Base-by-base conservation (phyloP, 2,888 invertebrate genomes). In the Thymelicus acteon region DNA sequence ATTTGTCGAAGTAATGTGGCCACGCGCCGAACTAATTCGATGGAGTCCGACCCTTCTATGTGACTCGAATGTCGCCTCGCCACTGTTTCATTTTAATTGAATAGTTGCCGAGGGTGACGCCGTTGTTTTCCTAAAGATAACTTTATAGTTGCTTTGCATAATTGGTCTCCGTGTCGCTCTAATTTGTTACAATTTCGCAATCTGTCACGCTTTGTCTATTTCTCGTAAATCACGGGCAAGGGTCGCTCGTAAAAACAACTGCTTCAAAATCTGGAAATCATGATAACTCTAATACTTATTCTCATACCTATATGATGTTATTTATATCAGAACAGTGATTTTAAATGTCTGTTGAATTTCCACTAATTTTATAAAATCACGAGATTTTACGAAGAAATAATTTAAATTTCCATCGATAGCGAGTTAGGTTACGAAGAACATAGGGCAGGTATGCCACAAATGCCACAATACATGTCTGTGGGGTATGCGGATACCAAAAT, bases 1-100 rank as follows among this genome's bases (percentile, higher is more conserved):
- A 90, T 92, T 91, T 92, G 92, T 92, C 91, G 89, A 85, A 86
- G 90, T 93, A 92, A 93, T 92, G 91, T 87, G 87, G 93, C 92
- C 93, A 93, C 93, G 93, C 92, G 92, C 89, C 90, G 84, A 82
- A 86, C 88, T 92, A 92, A 93, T 93, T 93, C 90, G 88, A 89
- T 88, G 89, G 84, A 87, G 83, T 81, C 81, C 86, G 90, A 88
- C 89, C 86, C 86, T 80, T 79, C 78, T 86, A 89, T 92, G 91
- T 92, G 92, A 92, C 89, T 89, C 86, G 91, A 91, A 92, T 92
- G 87, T 86, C 85, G 84, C 83, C 77, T 82, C 85, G 84, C 82
- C 87, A 85, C 87, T 88, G 91, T 87, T 90, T 89, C 88, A 87
- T 92, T 93, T 88, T 93, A 93, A 93, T 93, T 93, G 93, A 93